Evolutionary conservation across 2,797 vertebrate genomes (phyloP), one percentile per base, ranked within the genome.

Genomic region (Phataginus tetradactyla): DNA sequence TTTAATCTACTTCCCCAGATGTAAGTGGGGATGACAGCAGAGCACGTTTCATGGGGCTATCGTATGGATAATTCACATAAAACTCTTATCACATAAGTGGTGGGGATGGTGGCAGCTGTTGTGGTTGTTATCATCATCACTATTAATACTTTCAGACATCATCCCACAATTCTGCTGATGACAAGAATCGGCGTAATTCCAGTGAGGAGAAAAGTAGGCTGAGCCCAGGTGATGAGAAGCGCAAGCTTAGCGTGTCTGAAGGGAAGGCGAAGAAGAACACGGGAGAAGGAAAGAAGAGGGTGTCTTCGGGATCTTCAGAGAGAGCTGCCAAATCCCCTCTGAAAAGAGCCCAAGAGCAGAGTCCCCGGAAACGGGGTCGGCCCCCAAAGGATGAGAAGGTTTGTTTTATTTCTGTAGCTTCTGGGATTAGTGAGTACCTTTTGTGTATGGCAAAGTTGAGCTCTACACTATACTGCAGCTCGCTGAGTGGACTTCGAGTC

Each of bases 381-480:
- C 99, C 99, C 64, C 98, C 99, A 92, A 99, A 99, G 98, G 99
- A 99, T n/a, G 99, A 99, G 98, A 99, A 99, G 99, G 99, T 99
- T 98, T 98, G 99, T 99, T 96, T 91, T 91, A 64, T 37, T 29
- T 64, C 77, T 85, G 64, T 66, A 89, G 87, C 88, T 88, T 91
- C 87, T 7, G 53, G 75, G 57, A 77, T 83, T 79, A 92, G 95
- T 71, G 81, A 37, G 51, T 39, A 87, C 23, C 61, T 63, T 86
- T 39, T 85, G 34, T 84, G 21, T 85, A 12, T 20, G 23, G 55
- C 55, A 93, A 64, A 91, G 71, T 42, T 66, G 32, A 80, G 45
- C 29, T n/a, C 12, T 83, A 7, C 15, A 51, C 12, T 57, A 11
- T 59, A 25, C 45, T 86, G 68, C 69, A 23, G 15, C 71, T 94